A percentile compares a stretch with the other conserved stretches of the same genome.
Conservation (phyloP, 2,113 vertebrate species). For the Crotalus helleri region DNA sequence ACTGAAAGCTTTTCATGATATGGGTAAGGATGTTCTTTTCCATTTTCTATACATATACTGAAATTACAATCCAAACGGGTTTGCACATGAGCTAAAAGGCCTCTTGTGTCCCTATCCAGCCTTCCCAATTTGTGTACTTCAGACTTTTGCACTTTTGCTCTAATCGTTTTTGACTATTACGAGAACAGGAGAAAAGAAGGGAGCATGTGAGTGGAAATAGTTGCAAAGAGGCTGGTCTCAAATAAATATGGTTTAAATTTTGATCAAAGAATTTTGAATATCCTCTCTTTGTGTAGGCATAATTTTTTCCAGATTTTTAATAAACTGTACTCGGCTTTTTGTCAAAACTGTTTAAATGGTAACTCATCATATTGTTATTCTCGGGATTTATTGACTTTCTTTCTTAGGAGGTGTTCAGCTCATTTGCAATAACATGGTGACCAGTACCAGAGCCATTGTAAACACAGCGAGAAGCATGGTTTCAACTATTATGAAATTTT, state of each 20-base stretch:
- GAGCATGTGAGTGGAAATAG: background rate
- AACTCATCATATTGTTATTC: background rate
- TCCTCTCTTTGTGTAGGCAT: background rate
- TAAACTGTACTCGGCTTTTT: background rate
- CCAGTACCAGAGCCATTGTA: constrained; percentile 96
- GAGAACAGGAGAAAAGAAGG: background rate
- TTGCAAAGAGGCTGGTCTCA: background rate
- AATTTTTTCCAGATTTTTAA: background rate
- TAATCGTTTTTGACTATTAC: background rate
- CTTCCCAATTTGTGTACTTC: background rate
- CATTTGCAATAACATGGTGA: constrained; percentile 99
- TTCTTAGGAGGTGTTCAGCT: constrained; percentile 90
- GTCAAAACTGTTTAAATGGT: background rate
- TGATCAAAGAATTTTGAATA: background rate
- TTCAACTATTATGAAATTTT: constrained; percentile 99
- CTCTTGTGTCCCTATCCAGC: background rate
- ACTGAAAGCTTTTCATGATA: constrained; percentile 96
- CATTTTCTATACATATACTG: constrained; percentile 7
- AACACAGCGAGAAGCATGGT: constrained; percentile 99
- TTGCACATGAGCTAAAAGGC: background rate
- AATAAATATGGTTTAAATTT: background rate
- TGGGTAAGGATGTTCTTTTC: constrained; percentile 78
- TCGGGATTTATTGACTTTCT: background rate
- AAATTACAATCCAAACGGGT: background rate
- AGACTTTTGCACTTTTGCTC: background rate